These are phyloP conservation scores for Listronotus oregonensis DNA, from an alignment of 1,140 invertebrate genomes.

Conservation along the genomic window DNA sequence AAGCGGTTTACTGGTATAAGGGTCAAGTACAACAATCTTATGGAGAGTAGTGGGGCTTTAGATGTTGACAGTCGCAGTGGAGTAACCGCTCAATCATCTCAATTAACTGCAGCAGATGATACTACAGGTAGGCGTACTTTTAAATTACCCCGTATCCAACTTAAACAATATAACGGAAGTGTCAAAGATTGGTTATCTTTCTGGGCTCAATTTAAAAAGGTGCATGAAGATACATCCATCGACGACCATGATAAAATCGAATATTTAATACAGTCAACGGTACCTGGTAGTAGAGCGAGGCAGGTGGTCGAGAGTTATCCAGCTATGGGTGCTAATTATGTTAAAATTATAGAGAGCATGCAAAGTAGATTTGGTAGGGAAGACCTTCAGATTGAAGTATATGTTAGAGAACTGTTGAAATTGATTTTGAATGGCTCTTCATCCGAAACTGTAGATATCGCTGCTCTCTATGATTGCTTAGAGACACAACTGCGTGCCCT, in stretches of 20 bases:
- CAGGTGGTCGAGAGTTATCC: constrained; percentile 44
- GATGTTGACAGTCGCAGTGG: background rate
- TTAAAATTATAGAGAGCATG: constrained; percentile 44
- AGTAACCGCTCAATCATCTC: background rate
- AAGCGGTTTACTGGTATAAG: background rate
- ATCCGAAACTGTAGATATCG: background rate
- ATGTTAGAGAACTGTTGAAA: constrained; percentile 35
- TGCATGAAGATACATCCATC: constrained; percentile 50
- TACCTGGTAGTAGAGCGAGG: constrained; percentile 14
- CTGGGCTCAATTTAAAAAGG: constrained; percentile 52
- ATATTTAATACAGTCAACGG: constrained; percentile 18
- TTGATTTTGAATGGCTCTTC: constrained; percentile 41
- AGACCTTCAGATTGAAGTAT: constrained; percentile 41
- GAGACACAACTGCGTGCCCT: constrained; percentile 47
- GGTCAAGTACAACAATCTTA: background rate
- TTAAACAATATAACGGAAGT: constrained; percentile 50
- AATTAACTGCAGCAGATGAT: background rate
- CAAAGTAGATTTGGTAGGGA: constrained; percentile 47
- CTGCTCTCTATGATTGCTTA: constrained; percentile 33
- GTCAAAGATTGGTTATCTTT: constrained; percentile 53
- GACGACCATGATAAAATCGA: constrained; percentile 44
- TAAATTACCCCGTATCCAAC: constrained; percentile 49
- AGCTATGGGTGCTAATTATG: constrained; percentile 45
- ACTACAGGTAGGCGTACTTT: constrained; percentile 16
- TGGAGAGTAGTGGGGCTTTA: background rate